Base-by-base conservation (phyloP, 2,113 vertebrate species). In the Clupea harengus region DNA sequence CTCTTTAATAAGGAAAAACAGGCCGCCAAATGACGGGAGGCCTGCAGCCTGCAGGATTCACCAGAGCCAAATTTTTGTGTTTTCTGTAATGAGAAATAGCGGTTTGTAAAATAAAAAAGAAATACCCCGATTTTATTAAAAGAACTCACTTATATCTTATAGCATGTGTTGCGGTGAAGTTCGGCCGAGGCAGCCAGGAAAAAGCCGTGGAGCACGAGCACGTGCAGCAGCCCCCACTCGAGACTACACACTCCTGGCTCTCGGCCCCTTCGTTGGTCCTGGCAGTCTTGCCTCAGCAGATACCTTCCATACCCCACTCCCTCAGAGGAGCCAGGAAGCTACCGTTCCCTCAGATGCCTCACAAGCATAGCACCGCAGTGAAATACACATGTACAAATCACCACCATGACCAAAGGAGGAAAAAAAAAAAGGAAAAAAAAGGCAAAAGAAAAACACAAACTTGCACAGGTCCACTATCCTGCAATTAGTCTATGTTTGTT, bases 111-210 rank as follows among this genome's bases (percentile, higher is more conserved):
- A 92, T 89, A 90, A 85, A 90, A 93, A 89, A 92, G 87, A 92
- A 92, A 94, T 91, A 90, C 88, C 89, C 92, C 90, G 87, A 93
- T 89, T 88, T 91, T 94, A 95, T 94, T 95, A 94, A 92, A 94
- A 95, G 92, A 94, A 94, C 93, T 93, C 90, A 91, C 93, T 95
- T 95, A 92, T 94, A 93, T 94, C 92, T 93, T 94, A 91, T 93
- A 94, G 94, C 94, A 95, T 95, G 92, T 95, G 94, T 94, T 94
- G 94, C 87, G 93, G 94, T 95, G 85, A 86, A 90, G 90, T 85
- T 72, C 45, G 80, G 89, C 81, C 88, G 86, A 85, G 85, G 87
- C 85, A 83, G 95, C 94, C 94, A 95, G 94, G 93, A 95, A 95
- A 95, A 94, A 91, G 90, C 86, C 86, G 89, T 82, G 86, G 90